Evolutionary conservation across 2,797 vertebrate genomes (phyloP), one percentile per base, ranked within the genome.

Genomic region (Menidia menidia): DNA sequence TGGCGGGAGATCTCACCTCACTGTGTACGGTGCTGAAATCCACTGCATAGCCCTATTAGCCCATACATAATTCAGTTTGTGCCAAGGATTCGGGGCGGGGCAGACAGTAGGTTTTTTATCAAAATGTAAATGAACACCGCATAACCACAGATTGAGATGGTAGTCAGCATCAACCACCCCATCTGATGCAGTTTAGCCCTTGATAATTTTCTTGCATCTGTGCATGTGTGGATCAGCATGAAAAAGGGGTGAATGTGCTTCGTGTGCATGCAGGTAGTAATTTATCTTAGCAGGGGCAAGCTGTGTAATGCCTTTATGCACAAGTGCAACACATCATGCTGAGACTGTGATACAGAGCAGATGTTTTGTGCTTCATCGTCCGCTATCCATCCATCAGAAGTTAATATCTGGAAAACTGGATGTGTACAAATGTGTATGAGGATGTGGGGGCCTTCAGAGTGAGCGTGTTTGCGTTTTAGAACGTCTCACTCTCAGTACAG

Each of bases 301-400:
- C 73, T 83, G 84, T 73, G 85, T 83, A 83, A 85, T 80, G 74
- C 80, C 72, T 89, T 79, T 61, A 68, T 84, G 71, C 68, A 67
- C 61, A 52, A 71, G 77, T 0, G 33, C 67, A 39, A 61, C 57
- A 68, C 48, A 73, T 75, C 73, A 78, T 79, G 73, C 79, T 82
- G 85, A 87, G 80, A 68, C 75, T 55, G 74, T 75, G 75, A 82
- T 77, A 65, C 77, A 43, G 61, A 70, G n/a, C 79, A 89, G 84
- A 85, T 88, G 82, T 71, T 76, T 48, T 52, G 69, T 30, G 74
- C 71, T 73, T 83, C 71, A 78, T 86, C 63, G 78, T 78, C 62
- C 41, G 56, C 71, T 64, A 51, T 70, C 78, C 84, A 80, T 80
- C 68, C 70, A 70, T 85, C 80, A 73, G 78, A 72, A 60, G 63